Evolutionary conservation across 2,113 vertebrate genomes (phyloP), one percentile per base, ranked within the genome.

Genomic region (Ciconia maguari): DNA sequence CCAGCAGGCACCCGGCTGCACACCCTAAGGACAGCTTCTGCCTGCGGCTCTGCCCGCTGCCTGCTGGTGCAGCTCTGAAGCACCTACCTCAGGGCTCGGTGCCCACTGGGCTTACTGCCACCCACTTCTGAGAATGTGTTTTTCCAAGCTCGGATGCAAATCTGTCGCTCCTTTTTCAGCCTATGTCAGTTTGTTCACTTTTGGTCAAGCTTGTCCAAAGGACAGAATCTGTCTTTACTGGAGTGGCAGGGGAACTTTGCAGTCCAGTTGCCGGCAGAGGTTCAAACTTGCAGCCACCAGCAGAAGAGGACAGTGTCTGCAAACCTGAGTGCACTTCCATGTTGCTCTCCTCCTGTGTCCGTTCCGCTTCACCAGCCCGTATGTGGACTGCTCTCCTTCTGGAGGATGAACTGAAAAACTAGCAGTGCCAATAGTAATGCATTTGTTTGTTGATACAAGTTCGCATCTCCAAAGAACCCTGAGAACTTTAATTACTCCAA

Each of bases 251-350:
- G 36, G n/a, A 64, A 26, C n/a, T 81, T 19, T 30, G 46, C 54
- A 11, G 38, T 14, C 51, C 46, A 2, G 21, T 4, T 57, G 20
- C 16, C 19, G 15, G 8, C 57, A 27, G 69, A 13, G 4, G 42
- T 20, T 66, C 76, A 19, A 1, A 13, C 60, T 6, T 27, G 32
- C 11, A 24, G 76, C 20, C 30, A 4, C 34, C 10, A 10, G 25
- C 52, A 44, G 48, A 51, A n/a, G 15, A 12, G 13, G 41, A 44
- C 0, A 0, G 29, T 2, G 24, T 7, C 18, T 51, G 81, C 29
- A 41, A 36, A 42, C 3, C 36, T 1, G 48, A 4, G 21, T 3
- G 62, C 5, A 0, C 9, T 8, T 48, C 32, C 1, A 0, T 13
- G 9, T 7, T 32, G n/a, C 48, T 78, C 17, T 42, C 13, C 58